A percentile compares a stretch with the other conserved stretches of the same genome.
Conservation (phyloP, 2,797 vertebrate genomes). For the Characodon lateralis region DNA sequence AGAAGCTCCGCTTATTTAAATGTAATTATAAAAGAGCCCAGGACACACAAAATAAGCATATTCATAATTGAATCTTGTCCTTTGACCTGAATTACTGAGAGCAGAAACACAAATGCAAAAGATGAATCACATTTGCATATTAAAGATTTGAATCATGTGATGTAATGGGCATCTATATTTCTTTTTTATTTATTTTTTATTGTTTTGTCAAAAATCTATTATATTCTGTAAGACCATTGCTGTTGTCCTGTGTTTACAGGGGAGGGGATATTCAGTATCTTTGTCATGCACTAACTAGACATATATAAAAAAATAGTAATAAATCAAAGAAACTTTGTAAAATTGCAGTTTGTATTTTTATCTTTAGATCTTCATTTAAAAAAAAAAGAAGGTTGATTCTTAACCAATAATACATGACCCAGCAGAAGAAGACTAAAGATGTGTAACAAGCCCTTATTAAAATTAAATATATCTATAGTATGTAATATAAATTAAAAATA, state of each 20-base stretch:
- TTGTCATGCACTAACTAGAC: background rate
- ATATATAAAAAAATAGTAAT: background rate
- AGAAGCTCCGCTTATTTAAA: background rate
- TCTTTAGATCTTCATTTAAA: background rate
- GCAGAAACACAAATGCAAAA: background rate
- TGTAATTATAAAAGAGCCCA: background rate
- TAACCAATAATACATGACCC: background rate
- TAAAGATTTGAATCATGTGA: conserved; percentile 15
- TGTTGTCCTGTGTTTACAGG: background rate
- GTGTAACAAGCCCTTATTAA: background rate
- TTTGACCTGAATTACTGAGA: conserved; percentile 18
- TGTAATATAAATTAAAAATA: background rate
- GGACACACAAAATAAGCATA: background rate
- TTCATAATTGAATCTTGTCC: conserved; percentile 21
- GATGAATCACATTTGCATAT: background rate
- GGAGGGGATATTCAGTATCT: background rate
- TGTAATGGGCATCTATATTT: background rate
- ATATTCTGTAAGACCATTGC: conserved; percentile 18
- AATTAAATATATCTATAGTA: background rate
- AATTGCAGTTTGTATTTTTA: background rate
- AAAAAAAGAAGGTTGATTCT: background rate
- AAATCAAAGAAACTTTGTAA: background rate
- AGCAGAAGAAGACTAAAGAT: background rate
- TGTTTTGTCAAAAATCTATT: conserved; percentile 34
- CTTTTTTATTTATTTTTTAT: too few relatives aligned